Conservation (phyloP, 2,113 vertebrate genomes). For the Poeciliopsis occidentalis region DNA sequence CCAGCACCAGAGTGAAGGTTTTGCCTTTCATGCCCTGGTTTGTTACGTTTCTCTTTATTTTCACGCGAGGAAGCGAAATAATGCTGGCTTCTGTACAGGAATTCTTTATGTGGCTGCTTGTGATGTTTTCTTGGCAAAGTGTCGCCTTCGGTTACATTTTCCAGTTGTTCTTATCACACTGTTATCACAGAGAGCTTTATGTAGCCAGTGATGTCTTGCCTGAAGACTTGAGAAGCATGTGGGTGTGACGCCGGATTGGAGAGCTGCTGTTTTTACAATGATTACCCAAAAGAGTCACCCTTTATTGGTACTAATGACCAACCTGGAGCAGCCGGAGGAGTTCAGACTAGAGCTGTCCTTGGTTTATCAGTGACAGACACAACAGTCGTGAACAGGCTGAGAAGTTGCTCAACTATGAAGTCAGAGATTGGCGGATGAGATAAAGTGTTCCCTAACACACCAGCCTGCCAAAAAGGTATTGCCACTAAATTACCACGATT, state of each 20-base stretch:
- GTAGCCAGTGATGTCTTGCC: neutral
- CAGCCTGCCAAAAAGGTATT: too few relatives aligned
- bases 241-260: too few relatives aligned
- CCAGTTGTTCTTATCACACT: neutral
- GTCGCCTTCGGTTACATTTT: neutral
- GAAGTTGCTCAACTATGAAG: neutral
- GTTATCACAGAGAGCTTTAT: neutral
- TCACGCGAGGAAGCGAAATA: neutral
- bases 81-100: too few relatives aligned
- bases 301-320: neutral
- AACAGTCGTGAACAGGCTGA: neutral
- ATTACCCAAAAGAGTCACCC: too few relatives aligned
- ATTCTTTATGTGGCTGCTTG: neutral
- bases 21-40: neutral
- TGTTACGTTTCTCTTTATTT: neutral
- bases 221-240: neutral
- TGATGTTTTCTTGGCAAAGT: conserved; percentile 1
- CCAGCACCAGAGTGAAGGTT: too few relatives aligned
- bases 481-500: too few relatives aligned
- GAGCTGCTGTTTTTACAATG: too few relatives aligned
- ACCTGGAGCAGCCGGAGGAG: neutral
- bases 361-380: neutral
- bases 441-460: neutral
- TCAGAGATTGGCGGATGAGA: too few relatives aligned
- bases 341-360: neutral